Evolutionary conservation across 1,140 invertebrate species (phyloP).

Genomic region (Homalodisca vitripennis): DNA sequence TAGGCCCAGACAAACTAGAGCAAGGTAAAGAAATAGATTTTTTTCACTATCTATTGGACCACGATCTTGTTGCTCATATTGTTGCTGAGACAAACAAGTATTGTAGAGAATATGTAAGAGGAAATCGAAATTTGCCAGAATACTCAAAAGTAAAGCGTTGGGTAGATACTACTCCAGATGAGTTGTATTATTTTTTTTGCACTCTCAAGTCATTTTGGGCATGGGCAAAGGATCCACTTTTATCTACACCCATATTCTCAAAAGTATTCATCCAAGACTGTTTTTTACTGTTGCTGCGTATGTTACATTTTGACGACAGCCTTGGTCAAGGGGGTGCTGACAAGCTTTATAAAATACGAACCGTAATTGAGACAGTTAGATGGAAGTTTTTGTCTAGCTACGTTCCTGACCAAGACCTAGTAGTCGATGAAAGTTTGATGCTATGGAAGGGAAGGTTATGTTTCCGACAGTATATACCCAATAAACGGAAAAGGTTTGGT

Average conservation of each 20-base stretch:
- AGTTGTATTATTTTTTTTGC: constrained; percentile 4
- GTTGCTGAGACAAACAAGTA: constrained; percentile 1
- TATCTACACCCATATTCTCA: background rate
- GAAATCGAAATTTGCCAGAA: background rate
- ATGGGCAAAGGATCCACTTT: background rate
- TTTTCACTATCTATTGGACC: background rate
- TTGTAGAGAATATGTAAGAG: background rate
- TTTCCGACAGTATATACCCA: background rate
- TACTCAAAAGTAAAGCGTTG: constrained; percentile 7
- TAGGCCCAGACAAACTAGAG: background rate
- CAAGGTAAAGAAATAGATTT: constrained; percentile 1
- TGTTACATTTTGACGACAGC: background rate
- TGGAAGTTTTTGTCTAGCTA: background rate
- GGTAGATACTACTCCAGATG: constrained; percentile 3
- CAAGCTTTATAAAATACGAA: background rate
- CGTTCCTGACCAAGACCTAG: too few species aligned
- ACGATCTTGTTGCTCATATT: constrained; percentile 1
- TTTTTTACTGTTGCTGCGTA: constrained; percentile 27
- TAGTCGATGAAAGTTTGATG: too few species aligned
- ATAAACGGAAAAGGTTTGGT: too few species aligned
- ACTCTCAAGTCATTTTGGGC: background rate
- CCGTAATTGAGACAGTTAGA: background rate
- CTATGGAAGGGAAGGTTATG: background rate
- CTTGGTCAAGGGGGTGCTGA: background rate
- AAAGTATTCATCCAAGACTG: background rate